These are phyloP conservation scores for Chanos chanos DNA, from an alignment of 2,797 vertebrate genomes.

Conservation along the genomic window DNA sequence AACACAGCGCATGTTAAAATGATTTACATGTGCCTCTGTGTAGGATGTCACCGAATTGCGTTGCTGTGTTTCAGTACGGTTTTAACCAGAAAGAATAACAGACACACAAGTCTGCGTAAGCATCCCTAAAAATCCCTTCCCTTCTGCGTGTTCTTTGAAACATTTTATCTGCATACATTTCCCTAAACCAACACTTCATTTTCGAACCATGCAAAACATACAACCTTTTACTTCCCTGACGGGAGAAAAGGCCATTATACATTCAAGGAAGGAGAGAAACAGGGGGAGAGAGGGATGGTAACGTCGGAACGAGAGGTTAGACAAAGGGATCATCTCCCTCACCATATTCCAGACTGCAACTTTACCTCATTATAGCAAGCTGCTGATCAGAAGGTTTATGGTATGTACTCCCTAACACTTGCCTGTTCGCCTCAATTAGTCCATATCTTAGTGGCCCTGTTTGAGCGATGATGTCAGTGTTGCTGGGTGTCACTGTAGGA, in stretches of 20 bases:
- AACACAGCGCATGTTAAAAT: no score
- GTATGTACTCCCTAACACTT: no score
- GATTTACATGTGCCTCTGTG: no score
- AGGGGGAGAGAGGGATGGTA: background rate
- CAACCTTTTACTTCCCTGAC: conserved; percentile 19
- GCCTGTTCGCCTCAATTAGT: no score
- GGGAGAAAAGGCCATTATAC: background rate
- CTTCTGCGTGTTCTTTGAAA: conserved; percentile 23
- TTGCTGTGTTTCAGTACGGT: background rate
- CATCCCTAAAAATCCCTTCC: conserved; percentile 23
- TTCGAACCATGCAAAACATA: conserved; percentile 21
- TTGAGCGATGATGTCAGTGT: background rate
- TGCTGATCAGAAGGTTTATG: no score
- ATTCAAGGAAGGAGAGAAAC: background rate
- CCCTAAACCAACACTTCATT: conserved; percentile 22
- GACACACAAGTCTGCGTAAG: conserved; percentile 16
- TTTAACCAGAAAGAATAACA: conserved; percentile 27
- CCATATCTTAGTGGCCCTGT: no score
- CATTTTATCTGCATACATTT: conserved; percentile 36
- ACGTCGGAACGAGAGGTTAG: background rate
- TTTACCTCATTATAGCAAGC: no score
- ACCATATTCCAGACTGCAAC: no score
- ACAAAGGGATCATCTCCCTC: no score
- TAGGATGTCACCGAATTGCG: background rate
- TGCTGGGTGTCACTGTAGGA: background rate